Base-by-base conservation (phyloP, 2,888 invertebrate species). In the Clistopyga incitator region DNA sequence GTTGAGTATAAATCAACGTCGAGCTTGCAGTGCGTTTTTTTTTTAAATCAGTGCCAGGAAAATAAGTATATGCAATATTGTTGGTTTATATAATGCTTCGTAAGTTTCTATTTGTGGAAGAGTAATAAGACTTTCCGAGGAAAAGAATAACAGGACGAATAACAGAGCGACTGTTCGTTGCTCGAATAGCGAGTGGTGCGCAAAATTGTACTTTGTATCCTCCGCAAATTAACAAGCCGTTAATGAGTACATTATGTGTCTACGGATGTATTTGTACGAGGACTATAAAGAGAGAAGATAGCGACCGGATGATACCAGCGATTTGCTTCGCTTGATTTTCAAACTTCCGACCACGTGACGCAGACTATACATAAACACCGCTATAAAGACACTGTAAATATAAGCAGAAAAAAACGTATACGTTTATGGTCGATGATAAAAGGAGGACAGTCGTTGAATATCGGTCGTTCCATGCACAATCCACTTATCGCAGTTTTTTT, bases 261-360 rank as follows among this genome's bases (percentile, higher is more conserved):
- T 25, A 29, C 29, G 29, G 29, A 10, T 38, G 3, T 38, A 42
- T 64, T 64, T 47, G 67, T 65, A 20, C 13, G 64, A 65, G 42
- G 64, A 65, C 64, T 23, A 65, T 3, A 23, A 23, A 65, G 23
- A 61, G 18, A 34, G 61, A 64, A 18, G 38, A 38, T 18, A 64
- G 4, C 64, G 38, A 38, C 64, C 38, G 64, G 42, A 64, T 71
- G 38, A 11, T n/a, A 71, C 18, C 3, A 52, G 52, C 42, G 25
- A 56, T 42, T 3, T 20, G 67, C 71, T 34, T 13, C 23, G 10
- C 56, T 71, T 54, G 23, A 71, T 56, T 56, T 20, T 59, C 56
- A 56, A 59, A 71, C 42, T 59, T 23, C 42, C 56, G 56, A 56
- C 29, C 18, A 56, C 23, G 54, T 52, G 71, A 71, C 71, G 45